These are phyloP conservation scores for Cygnus olor DNA, from an alignment of 2,797 vertebrate genomes.

Conservation along the genomic window DNA sequence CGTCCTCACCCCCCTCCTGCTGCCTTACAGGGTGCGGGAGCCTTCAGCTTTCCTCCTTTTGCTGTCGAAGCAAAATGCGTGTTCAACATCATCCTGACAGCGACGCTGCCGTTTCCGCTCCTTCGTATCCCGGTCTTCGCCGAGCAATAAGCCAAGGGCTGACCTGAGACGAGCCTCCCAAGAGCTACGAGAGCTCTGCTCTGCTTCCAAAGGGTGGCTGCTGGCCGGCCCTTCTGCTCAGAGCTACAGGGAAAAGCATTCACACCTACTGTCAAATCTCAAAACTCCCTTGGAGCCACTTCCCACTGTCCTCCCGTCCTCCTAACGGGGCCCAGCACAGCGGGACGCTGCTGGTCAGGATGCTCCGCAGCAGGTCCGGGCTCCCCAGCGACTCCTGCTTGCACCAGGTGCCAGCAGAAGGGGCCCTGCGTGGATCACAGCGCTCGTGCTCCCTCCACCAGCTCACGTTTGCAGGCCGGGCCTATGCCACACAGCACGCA, in stretches of 20 bases:
- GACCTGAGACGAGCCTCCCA: too few relatives aligned
- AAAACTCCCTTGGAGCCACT: neutral
- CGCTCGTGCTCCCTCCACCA: neutral
- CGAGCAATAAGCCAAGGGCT: neutral
- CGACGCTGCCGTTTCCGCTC: neutral
- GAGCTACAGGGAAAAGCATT: neutral
- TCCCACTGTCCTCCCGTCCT: neutral
- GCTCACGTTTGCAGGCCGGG: neutral
- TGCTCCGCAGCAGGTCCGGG: neutral
- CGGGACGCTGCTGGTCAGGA: too few relatives aligned
- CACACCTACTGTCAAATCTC: neutral
- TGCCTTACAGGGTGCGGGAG: neutral
- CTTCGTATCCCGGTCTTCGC: neutral
- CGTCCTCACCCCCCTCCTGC: neutral
- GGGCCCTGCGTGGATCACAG: neutral
- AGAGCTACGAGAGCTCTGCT: neutral
- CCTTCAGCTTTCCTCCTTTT: neutral
- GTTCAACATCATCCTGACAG: neutral
- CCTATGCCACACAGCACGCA: neutral
- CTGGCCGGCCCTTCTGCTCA: neutral
- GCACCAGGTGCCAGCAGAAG: neutral
- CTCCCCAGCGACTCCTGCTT: neutral
- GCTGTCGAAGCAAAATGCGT: neutral
- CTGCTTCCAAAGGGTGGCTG: neutral
- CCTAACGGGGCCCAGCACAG: neutral